These are phyloP conservation scores for human (Homo sapiens) DNA, from an alignment of 2,113 vertebrate genomes.

Conservation along the genomic window GRCh38 chr12:66890501-66891000, in stretches of 20 bases:
- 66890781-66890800: background rate
- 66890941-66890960: background rate
- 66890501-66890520: background rate
- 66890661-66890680: background rate
- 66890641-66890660: background rate
- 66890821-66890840: background rate
- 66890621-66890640: background rate
- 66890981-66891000: background rate
- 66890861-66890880: background rate
- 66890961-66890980: background rate
- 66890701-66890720: slow-evolving; percentile 58
- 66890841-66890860: background rate
- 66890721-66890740: slow-evolving; percentile 27
- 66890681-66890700: slow-evolving; percentile 43
- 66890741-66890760: slow-evolving; percentile 17
- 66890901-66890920: background rate
- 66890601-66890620: background rate
- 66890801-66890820: background rate
- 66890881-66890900: background rate
- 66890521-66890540: background rate
- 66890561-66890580: background rate
- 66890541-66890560: background rate
- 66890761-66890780: background rate
- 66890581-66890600: background rate
- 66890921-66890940: background rate